phyloP scores from a whole-genome alignment of 2,888 invertebrate genomes.

The Leptopilina drosophilae region DNA sequence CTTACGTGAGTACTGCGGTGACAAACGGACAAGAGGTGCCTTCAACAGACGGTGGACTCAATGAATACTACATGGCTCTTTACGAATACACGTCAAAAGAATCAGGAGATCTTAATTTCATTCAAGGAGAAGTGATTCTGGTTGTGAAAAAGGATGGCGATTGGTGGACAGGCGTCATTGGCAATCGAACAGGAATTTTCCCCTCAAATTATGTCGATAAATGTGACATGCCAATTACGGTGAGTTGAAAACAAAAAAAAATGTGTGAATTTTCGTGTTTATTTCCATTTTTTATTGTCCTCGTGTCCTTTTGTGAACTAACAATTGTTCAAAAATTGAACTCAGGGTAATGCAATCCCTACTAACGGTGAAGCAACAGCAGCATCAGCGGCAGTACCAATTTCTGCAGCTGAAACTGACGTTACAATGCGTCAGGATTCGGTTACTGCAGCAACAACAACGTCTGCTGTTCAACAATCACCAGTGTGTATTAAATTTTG shows the following conservation, averaged over 20 bases:
- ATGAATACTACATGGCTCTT: constrained; percentile 90
- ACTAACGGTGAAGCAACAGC: constrained; percentile 43
- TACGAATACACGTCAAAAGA: constrained; percentile 94
- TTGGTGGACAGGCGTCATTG: constrained; percentile 98
- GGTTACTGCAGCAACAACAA: constrained; percentile 34
- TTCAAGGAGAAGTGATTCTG: constrained; percentile 89
- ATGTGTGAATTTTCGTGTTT: background rate
- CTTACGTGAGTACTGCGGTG: constrained; percentile 77
- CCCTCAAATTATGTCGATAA: constrained; percentile 97
- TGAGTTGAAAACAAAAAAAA: constrained; percentile 48
- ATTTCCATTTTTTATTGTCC: background rate
- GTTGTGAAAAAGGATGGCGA: constrained; percentile 95
- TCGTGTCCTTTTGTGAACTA: constrained; percentile 13
- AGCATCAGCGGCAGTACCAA: constrained; percentile 13
- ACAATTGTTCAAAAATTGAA: background rate
- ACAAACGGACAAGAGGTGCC: constrained; percentile 60
- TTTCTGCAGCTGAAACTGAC: constrained; percentile 36
- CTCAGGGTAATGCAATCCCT: constrained; percentile 11
- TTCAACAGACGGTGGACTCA: constrained; percentile 74
- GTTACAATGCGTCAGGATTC: constrained; percentile 41
- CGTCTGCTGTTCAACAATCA: constrained; percentile 42
- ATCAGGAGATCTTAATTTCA: constrained; percentile 93
- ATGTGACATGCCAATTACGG: constrained; percentile 78
- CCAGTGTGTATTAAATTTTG: constrained; percentile 44
- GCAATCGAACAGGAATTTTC: constrained; percentile 92